Base-by-base conservation (phyloP, 2,113 vertebrate species). In the Coturnix japonica region DNA sequence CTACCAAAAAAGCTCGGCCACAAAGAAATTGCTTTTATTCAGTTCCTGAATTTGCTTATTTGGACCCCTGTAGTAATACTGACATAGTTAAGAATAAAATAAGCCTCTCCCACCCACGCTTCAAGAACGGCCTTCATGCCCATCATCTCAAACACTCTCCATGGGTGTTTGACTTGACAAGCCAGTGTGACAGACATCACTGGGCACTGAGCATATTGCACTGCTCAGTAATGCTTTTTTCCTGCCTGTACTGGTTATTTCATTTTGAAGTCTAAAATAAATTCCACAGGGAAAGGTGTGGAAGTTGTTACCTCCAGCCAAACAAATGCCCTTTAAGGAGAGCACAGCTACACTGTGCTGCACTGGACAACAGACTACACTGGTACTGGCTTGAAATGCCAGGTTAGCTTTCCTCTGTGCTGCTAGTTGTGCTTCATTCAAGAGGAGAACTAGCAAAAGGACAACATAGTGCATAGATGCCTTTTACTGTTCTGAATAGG, bases 91-190 rank as follows among this genome's bases (percentile, higher is more conserved):
- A 87, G 10, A n/a, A 71, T 20, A 44, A 93, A n/a, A 71, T 20
- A 44, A 93, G 69, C 21, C 86, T 21, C 59, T 57, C 43, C 4
- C 14, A 90, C 13, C 15, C 23, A 22, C 57, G 59, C 26, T 82
- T 16, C 20, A 11, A 81, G 30, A 5, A 61, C 19, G 26, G 31
- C 44, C 64, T 87, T 82, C 0, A 0, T 3, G 11, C 28, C 56
- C 13, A 2, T 66, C 41, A 63, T 59, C 18, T 80, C 44, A 21
- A 83, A 35, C 31, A 47, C 8, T 21, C 81, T 49, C 30, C 22
- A 31, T 0, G 16, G 7, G 37, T 37, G 39, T 0, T 0, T 7
- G 7, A 67, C 13, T 23, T 69, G 53, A 57, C 7, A 30, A 15
- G 25, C 12, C 33, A 39, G 54, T 7, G 26, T 26, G 25, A 51